Base-by-base conservation (phyloP, 2,113 vertebrate genomes). In the Pycnonotus jocosus region DNA sequence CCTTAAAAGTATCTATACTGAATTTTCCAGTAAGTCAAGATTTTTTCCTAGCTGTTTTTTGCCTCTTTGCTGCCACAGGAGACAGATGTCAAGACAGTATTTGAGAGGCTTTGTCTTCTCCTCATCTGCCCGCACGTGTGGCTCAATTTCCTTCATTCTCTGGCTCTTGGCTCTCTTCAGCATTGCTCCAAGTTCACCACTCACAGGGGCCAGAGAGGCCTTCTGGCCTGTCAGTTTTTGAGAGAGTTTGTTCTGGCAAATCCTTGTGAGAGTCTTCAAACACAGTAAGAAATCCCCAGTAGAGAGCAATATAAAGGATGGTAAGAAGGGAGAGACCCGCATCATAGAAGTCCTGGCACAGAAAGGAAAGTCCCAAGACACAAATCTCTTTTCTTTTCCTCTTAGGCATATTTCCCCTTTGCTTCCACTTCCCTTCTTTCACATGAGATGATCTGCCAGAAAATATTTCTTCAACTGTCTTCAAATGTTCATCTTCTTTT, bases 381-480 rank as follows among this genome's bases (percentile, higher is more conserved):
- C 45, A 88, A 86, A 93, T 86, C 68, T 88, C 45, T 68, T 40
- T 62, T 70, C 50, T 92, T 60, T 66, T 96, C 68, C 88, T 94
- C 51, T 86, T 94, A 92, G 92, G 71, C 3, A 0, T 81, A 68
- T 86, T 80, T 95, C 64, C 87, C 81, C 71, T 93, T 94, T 90
- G 81, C 64, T 96, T 95, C 68, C 62, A 82, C 50, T 77, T 89
- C 53, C 45, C 84, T 87, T 79, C 93, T 94, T 92, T 96, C 93
- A 95, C 89, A 61, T 72, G 74, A 87, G 81, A 90, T 69, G 69
- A 95, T 91, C 87, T 73, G 78, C 80, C 87, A 92, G 81, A 90
- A 96, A 94, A 80, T 91, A 86, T 93, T 94, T 93, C 89, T 95
- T 95, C 90, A 91, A 24, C 87, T 88, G 77, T 54, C 87, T 90